Base-by-base conservation (phyloP, 2,888 invertebrate genomes). In the Lycaena phlaeas region DNA sequence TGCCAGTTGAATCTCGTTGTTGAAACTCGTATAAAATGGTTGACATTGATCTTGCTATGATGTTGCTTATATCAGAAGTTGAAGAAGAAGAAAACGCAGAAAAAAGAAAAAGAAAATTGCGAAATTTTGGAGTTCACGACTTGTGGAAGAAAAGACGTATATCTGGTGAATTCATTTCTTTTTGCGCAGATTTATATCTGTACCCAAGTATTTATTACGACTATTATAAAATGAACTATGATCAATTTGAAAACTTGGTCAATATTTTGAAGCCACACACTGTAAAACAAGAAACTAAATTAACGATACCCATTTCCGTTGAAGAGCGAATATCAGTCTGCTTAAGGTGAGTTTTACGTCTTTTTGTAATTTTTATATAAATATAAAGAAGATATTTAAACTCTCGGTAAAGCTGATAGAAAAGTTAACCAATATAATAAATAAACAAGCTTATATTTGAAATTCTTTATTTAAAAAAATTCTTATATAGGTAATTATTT, bases 251-350 rank as follows among this genome's bases (percentile, higher is more conserved):
- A n/a, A n/a, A n/a, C n/a, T n/a, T n/a, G n/a, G n/a, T n/a, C n/a
- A n/a, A n/a, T n/a, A n/a, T n/a, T n/a, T n/a, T n/a, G n/a, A n/a
- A n/a, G n/a, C n/a, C n/a, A n/a, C n/a, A n/a, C n/a, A n/a, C n/a
- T n/a, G n/a, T n/a, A n/a, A n/a, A n/a, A n/a, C n/a, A n/a, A n/a
- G n/a, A n/a, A n/a, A n/a, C n/a, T n/a, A n/a, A n/a, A n/a, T n/a
- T n/a, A n/a, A n/a, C n/a, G n/a, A n/a, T n/a, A n/a, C n/a, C n/a
- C n/a, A n/a, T n/a, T n/a, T n/a, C n/a, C n/a, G n/a, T n/a, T 38
- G 44, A 45, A 45, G 47, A 48, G 41, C 48, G 44, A 40, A 45
- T 45, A 45, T 48, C 48, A 45, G 36, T 48, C 36, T 48, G 45
- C 41, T 45, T 48, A 36, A 43, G 41, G 43, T 45, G 29, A 41